Evolutionary conservation across 2,888 invertebrate species (phyloP), one percentile per base, ranked within the genome.

Genomic region (Resseliella maxima): DNA sequence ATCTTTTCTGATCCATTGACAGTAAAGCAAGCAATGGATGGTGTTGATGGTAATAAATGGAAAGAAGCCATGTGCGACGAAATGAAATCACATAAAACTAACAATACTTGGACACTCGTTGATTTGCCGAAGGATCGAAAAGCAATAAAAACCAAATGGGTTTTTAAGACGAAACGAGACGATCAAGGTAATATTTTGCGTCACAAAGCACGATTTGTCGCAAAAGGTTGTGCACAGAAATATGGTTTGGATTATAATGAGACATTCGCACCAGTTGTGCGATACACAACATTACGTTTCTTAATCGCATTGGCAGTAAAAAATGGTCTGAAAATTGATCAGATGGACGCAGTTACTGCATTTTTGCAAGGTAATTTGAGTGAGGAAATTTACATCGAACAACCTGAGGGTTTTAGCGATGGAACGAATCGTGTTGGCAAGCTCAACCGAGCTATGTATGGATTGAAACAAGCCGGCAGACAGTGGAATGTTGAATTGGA

Each of bases 1-100:
- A 1, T 59, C 24, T n/a, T 18, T 5, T 36, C 10, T 81, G 85
- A 85, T 8, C 85, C 85, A 85, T 1, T 31, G 5, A 85, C 35
- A 31, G 59, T 85, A 1, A 36, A 54, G 36, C 59, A 85, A 36
- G 85, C 86, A 15, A 1, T 86, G 21, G 0, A 35, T 27, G 12
- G 85, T 6, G 15, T 2, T 27, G 86, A 87, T n/a, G 35, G 21
- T 38, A 85, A 38, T 12, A 41, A 87, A 18, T 88, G 88, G 89
- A 86, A 87, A 36, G 36, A 85, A 64, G 89, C 88, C 15, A 88
- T 89, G 88, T 59, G 88, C 35, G 87, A 88, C 54, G 89, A 89
- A 85, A 88, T 88, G 36, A 86, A 38, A n/a, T 88, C 88, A 21
- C 83, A 88, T 12, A 87, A 87, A 27, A 86, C 88, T 50, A 88